These are phyloP conservation scores for Phrynocephalus versicolor DNA, from an alignment of 2,113 vertebrate genomes.

Conservation along the genomic window DNA sequence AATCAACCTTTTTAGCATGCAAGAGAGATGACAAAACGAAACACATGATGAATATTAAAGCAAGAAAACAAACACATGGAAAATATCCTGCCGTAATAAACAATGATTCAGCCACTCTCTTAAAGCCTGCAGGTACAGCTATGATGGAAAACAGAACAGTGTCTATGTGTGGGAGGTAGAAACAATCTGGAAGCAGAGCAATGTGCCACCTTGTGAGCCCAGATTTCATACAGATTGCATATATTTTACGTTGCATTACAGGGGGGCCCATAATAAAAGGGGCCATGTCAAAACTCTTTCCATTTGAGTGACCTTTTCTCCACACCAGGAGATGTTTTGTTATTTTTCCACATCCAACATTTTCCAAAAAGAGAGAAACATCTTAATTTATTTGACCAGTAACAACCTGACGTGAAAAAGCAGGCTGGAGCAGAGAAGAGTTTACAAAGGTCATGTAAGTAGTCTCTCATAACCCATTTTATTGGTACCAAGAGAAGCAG, in stretches of 20 bases:
- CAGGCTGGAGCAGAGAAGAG: constrained; percentile 35
- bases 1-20: constrained; percentile 58
- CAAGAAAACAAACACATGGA: constrained; percentile 74
- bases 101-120: constrained; percentile 79
- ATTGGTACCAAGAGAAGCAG: constrained; percentile 5
- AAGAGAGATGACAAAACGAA: constrained; percentile 74
- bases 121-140: constrained; percentile 63
- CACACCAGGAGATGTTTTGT: constrained; percentile 34
- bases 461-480: constrained; percentile 24
- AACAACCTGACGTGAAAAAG: constrained; percentile 46
- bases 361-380: constrained; percentile 8
- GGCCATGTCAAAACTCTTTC: constrained; percentile 32
- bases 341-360: constrained; percentile 49
- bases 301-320: constrained; percentile 45
- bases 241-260: constrained; percentile 53
- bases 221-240: constrained; percentile 55
- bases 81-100: constrained; percentile 78
- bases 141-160: constrained; percentile 73
- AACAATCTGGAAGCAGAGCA: constrained; percentile 58
- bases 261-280: neutral
- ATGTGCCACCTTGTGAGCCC: constrained; percentile 47
- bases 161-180: constrained; percentile 48
- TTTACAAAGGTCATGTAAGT: neutral
- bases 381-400: constrained; percentile 36
- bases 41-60: constrained; percentile 77